Evolutionary conservation across 2,888 invertebrate genomes (phyloP), one percentile per base, ranked within the genome.

Genomic region (Machimus rusticus): DNA sequence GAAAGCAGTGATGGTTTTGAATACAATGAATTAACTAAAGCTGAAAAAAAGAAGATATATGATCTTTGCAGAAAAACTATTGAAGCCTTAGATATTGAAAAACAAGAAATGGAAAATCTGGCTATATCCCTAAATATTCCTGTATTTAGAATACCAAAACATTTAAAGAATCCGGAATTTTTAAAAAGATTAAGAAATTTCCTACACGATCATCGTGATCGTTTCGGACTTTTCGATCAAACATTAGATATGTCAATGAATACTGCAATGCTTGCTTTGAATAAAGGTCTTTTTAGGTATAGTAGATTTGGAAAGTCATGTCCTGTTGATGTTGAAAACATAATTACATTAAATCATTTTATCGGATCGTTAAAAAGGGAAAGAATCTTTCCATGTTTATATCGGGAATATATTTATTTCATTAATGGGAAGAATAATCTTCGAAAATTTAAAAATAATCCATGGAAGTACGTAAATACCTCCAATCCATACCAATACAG

Each of bases 221-320:
- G 89, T 0, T 14, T 5, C 5, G 77, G 88, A 31, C 46, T 94
- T 89, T 94, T 95, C 87, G 95, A 95, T 91, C 93, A 94, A 90
- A 94, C 94, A 5, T 94, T 93, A 90, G 92, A 94, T 43, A 90
- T 95, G 1, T 92, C 93, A 85, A 89, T 92, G 16, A 94, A 94
- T 89, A 92, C 93, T 19, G 95, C 95, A 5, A 94, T 95, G 90
- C 92, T 92, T 86, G 91, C 96, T 74, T 90, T 96, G 55, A 90
- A 92, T 2, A 92, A 92, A 88, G 95, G 96, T 5, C 94, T 94
- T 91, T 95, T 92, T 90, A 94, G 95, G 88, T 90, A 94, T 28
- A 96, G 95, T 90, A 94, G 94, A 89, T 96, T 95, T 91, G 94
- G 94, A 31, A 93, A 94, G 86, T 93, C 94, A 90, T 95, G 96